phyloP scores from a whole-genome alignment of 1,140 invertebrate genomes.

The Drosophila obscura region DNA sequence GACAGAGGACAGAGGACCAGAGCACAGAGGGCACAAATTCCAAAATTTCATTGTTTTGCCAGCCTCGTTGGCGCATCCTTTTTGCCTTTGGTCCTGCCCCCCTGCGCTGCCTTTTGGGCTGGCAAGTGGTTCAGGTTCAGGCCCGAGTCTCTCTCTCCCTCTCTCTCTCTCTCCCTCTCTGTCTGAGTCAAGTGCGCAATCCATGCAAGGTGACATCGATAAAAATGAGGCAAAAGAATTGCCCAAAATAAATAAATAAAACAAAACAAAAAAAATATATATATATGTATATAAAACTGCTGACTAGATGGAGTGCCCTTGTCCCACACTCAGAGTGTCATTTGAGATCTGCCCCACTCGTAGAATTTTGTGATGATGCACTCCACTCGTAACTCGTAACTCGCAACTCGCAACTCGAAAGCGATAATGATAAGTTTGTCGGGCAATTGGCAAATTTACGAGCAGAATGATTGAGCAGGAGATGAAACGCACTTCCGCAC shows the following conservation, averaged over 20 bases:
- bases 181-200: slow-evolving; percentile 11
- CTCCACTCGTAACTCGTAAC: slow-evolving; percentile 19
- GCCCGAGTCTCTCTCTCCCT: no score
- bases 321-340: not conserved
- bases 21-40: slow-evolving; percentile 20
- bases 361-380: no score
- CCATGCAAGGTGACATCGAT: slow-evolving; percentile 47
- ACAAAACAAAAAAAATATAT: not conserved
- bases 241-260: slow-evolving; percentile 12
- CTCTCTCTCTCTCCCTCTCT: no score
- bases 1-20: not conserved
- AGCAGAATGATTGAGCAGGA: slow-evolving; percentile 49
- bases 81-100: slow-evolving; percentile 24
- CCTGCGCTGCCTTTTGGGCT: not conserved
- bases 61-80: slow-evolving; percentile 69
- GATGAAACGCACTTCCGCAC: slow-evolving; percentile 30
- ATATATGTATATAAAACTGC: not conserved
- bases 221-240: slow-evolving; percentile 31
- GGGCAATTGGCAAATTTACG: slow-evolving; percentile 73
- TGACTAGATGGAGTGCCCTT: not conserved
- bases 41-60: slow-evolving; percentile 76
- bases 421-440: slow-evolving; percentile 35
- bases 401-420: slow-evolving; percentile 29
- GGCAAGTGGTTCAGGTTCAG: no score
- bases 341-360: not conserved